Base-by-base conservation (phyloP, 2,113 vertebrate species). In the Gallinago paraguaiae region DNA sequence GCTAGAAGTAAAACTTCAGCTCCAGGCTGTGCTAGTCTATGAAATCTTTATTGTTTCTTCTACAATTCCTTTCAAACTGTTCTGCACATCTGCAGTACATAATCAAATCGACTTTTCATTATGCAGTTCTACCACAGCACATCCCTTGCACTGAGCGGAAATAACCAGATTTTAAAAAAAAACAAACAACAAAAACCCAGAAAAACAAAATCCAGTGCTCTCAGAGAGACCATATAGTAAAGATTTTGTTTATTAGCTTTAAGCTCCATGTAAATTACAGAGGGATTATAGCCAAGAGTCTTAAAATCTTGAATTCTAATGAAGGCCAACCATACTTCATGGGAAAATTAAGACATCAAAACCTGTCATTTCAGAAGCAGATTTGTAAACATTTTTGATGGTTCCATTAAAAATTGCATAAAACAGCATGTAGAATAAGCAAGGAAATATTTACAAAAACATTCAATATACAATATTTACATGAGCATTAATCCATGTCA, bases 221-320 rank as follows among this genome's bases (percentile, higher is more conserved):
- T 76, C 69, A 28, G 33, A 27, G 45, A 84, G 10, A 88, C 35
- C 53, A 9, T 27, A 27, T 22, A 88, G 79, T 65, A 91, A 72
- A 92, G 74, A 69, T 57, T 80, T 92, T 65, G 88, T 94, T 95
- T 96, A 86, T 88, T 84, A n/a, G 57, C 27, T 92, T 90, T 45
- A 82, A 94, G 64, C 25, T 90, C 78, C 64, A 3, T 90, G 53
- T 86, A 92, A 97, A 96, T 96, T 67, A 64, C 2, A n/a, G 82
- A 57, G 37, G 78, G 79, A 93, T 96, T 79, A 88, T 61, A 95
- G 70, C 41, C 75, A 74, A 85, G 88, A 88, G 91, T 48, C 91
- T 90, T 97, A 91, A 97, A 95, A 84, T 37, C 57, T 46, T 94
- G 92, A 95, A 95, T 97, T 84, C 54, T 96, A 94, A 95, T 75